Conservation (phyloP, 2,113 vertebrate species). For the Corythaeola cristata region DNA sequence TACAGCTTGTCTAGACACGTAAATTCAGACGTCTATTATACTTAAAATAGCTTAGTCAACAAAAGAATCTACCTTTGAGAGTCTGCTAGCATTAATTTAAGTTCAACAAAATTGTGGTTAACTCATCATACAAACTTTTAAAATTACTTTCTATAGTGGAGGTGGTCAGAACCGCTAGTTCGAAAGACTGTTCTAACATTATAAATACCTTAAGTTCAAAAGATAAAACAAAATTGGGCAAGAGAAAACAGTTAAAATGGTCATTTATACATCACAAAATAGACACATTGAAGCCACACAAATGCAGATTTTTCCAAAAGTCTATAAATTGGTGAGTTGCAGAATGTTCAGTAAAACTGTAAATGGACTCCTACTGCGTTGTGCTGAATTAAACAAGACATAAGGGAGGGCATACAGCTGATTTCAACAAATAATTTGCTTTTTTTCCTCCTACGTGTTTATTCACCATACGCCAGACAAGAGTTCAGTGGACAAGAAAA, state of each 20-base stretch:
- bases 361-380: neutral
- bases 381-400: neutral
- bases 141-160: neutral
- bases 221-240: neutral
- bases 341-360: neutral
- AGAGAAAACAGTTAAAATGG: neutral
- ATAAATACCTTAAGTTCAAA: neutral
- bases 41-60: neutral
- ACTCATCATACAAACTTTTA: neutral
- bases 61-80: neutral
- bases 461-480: neutral
- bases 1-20: neutral
- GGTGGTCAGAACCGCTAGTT: neutral
- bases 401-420: neutral
- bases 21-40: neutral
- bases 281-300: neutral
- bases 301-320: neutral
- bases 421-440: neutral
- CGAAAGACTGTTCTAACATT: neutral
- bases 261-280: neutral
- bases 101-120: neutral
- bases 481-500: neutral
- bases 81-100: neutral
- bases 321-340: neutral
- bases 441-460: neutral